Base-by-base conservation (phyloP, 1,140 invertebrate species). In the Lepeophtheirus salmonis region DNA sequence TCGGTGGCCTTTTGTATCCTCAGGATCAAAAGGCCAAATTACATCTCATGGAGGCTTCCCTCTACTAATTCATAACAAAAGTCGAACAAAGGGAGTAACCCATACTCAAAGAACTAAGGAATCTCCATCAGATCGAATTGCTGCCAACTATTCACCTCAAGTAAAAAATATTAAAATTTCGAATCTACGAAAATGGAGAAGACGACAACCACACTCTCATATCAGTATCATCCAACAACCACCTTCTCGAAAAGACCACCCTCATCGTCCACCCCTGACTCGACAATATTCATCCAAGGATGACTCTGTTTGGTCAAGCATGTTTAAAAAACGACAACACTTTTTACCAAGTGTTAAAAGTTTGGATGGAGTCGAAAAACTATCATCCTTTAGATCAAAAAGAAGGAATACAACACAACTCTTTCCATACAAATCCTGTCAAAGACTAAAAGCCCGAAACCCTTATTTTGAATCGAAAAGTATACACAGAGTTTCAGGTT, bases 371-470 rank as follows among this genome's bases (percentile, higher is more conserved):
- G n/a, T n/a, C 6, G 30, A 41, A 41, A n/a, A n/a, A n/a, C 30
- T 41, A 10, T n/a, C n/a, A 10, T n/a, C 30, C 30, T n/a, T n/a
- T 10, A 41, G 6, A 10, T 6, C 6, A n/a, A 6, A 10, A 10
- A 41, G n/a, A n/a, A 6, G 30, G 30, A 6, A 41, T 6, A n/a
- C 6, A 41, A 41, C 30, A 6, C 6, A 10, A n/a, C n/a, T 41
- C 6, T 57, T 57, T 41, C 55, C 55, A 17, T 57, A 57, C 30
- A 57, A 57, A 25, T 57, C 55, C 17, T 57, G 55, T 25, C 3
- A 57, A 21, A 57, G 55, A 48, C 22, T 17, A 57, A 30, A n/a
- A 41, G 30, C 30, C 30, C 6, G 6, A 10, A n/a, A 41, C n/a
- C 30, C 30, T 41, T 41, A 41, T 41, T 41, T 41, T 6, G 30